Evolutionary conservation across 2,797 vertebrate species (phyloP).

Genomic region (Leptatherina wallacei): DNA sequence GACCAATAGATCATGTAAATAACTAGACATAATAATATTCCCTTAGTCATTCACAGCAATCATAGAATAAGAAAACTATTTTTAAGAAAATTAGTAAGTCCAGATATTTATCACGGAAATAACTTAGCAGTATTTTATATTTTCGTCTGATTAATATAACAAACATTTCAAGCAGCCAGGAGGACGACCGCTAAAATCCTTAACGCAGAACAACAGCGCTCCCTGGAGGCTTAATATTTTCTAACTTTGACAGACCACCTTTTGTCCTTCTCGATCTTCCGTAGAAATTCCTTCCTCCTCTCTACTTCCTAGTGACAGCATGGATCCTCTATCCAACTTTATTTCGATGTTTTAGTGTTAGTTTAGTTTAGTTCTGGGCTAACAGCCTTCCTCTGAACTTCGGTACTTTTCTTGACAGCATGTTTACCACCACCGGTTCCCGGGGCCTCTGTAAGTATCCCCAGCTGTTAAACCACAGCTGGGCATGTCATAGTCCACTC

Average conservation of each 20-base stretch:
- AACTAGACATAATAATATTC: not conserved
- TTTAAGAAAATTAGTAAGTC: not conserved
- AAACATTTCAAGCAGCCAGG: not conserved
- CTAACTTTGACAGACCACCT: not conserved
- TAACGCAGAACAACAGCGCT: constrained; percentile 41
- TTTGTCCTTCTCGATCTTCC: constrained; percentile 47
- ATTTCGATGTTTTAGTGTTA: constrained; percentile 47
- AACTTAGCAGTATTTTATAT: not conserved
- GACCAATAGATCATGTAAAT: not conserved
- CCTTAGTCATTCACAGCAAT: not conserved
- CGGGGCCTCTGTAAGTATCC: constrained; percentile 84
- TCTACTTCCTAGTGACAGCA: constrained; percentile 41
- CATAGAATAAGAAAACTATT: not conserved
- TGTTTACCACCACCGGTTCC: constrained; percentile 85
- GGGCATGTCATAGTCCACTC: constrained; percentile 9
- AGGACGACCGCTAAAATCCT: no score
- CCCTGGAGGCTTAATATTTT: not conserved
- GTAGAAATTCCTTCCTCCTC: constrained; percentile 25
- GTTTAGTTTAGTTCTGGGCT: constrained; percentile 26
- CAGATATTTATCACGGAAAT: not conserved
- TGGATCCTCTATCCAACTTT: constrained; percentile 63
- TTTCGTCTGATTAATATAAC: not conserved
- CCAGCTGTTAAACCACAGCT: not conserved
- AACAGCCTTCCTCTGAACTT: not conserved
- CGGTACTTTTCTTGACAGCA: constrained; percentile 35